These are phyloP conservation scores for Onychomys leucogaster DNA, from an alignment of 2,797 vertebrate genomes.

Conservation along the genomic window DNA sequence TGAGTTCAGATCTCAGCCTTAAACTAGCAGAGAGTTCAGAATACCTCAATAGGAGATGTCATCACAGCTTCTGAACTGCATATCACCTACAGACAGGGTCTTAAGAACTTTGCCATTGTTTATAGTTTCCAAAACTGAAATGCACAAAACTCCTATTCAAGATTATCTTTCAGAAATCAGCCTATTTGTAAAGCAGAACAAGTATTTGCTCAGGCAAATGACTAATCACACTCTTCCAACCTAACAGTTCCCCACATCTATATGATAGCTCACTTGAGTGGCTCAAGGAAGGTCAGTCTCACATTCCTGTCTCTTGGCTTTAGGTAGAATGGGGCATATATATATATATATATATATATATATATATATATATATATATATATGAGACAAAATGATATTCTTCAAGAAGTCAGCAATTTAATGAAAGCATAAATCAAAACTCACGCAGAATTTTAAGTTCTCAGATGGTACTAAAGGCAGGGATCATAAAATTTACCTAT, in stretches of 20 bases:
- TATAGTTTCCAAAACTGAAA: background rate
- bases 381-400: slow-evolving; percentile 1
- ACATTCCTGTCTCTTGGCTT: background rate
- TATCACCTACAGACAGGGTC: background rate
- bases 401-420: slow-evolving; percentile 48
- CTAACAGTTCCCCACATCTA: background rate
- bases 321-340: background rate
- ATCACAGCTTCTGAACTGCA: background rate
- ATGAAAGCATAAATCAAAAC: slow-evolving; percentile 13
- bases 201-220: background rate
- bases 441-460: background rate
- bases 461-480: background rate
- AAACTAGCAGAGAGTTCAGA: background rate
- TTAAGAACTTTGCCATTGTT: background rate
- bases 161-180: background rate
- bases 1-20: background rate
- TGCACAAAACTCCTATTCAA: background rate
- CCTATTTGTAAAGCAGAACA: background rate
- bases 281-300: slow-evolving; percentile 17
- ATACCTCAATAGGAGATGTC: background rate
- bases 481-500: background rate
- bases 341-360: background rate
- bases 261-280: background rate
- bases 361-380: background rate
- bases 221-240: background rate